Evolutionary conservation across 2,888 invertebrate species (phyloP), one percentile per base, ranked within the genome.

Genomic region (Chalcis sispes): DNA sequence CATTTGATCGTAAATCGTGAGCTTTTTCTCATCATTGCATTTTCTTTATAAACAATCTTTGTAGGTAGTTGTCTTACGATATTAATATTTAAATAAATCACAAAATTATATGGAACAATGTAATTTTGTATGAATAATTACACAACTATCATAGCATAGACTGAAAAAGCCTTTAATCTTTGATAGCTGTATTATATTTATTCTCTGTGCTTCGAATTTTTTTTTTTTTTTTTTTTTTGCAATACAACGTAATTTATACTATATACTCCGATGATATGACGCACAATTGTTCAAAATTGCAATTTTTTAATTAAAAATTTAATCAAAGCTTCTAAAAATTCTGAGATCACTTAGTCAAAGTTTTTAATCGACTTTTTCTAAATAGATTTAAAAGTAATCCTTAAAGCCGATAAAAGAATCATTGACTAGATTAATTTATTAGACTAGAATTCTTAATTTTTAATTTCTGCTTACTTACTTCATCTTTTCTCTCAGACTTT

Each of bases 341-440:
- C 40, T 54, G 77, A 73, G 72, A 72, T 76, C 77, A 58, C 23
- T 58, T 32, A 54, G 25, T 64, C 54, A 64, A 64, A 73, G 56
- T 61, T 59, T 73, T 58, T 27, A 56, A 72, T 69, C 10, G 27
- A 71, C 52, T 36, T 64, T 72, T 65, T 50, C 52, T 59, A 69
- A 50, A 78, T 42, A 50, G 27, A 36, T 54, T 61, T 5, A 67
- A 79, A 80, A 25, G 50, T 70, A 58, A 61, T 58, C 64, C 64
- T 77, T 20, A 81, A 82, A 81, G 81, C 75, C 74, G 72, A 79
- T 82, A 71, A 84, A 83, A 80, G 74, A 80, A 79, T 76, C 77
- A 78, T 80, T 81, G 88, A 88, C 88, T 88, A 87, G 88, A 88
- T 83, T 80, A 78, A 83, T 78, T 80, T 74, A 82, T 82, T 79